Percentiles rank a stretch among this genome's conserved stretches.
Conservation (phyloP, 2,888 invertebrate genomes). For the Phlogophora meticulosa region DNA sequence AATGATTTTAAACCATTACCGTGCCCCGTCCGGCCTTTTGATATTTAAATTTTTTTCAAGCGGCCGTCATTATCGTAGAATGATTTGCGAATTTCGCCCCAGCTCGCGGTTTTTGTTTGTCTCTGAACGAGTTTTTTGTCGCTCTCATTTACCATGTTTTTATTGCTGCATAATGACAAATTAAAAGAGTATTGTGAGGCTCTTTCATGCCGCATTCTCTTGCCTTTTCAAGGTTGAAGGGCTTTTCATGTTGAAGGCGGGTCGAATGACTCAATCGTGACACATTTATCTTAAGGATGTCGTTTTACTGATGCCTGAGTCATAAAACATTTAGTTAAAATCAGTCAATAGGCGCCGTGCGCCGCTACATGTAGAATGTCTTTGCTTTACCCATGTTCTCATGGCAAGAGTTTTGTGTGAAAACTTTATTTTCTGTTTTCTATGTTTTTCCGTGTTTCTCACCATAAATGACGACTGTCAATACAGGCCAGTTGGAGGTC, state of each 20-base stretch:
- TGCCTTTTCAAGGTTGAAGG: conserved; percentile 81
- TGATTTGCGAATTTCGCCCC: conserved; percentile 91
- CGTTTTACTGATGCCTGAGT: conserved; percentile 35
- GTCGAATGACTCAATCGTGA: conserved; percentile 79
- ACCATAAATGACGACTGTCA: conserved; percentile 53
- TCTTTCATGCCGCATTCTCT: conserved; percentile 87
- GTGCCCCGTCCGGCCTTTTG: conserved; percentile 90
- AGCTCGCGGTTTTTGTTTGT: conserved; percentile 88
- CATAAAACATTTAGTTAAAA: conserved; percentile 47
- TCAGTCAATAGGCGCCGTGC: conserved; percentile 41
- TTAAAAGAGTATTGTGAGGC: conserved; percentile 89
- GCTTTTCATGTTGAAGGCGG: conserved; percentile 73
- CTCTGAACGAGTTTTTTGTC: conserved; percentile 89
- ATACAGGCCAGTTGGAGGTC: conserved; percentile 43
- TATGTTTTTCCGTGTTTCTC: conserved; percentile 53
- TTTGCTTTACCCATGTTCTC: conserved; percentile 28
- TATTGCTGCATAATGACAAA: conserved; percentile 90
- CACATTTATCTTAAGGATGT: conserved; percentile 57
- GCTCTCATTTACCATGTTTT: conserved; percentile 90
- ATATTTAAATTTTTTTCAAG: conserved; percentile 91
- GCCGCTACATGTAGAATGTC: conserved; percentile 20
- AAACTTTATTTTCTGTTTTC: conserved; percentile 53
- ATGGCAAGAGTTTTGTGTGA: conserved; percentile 27
- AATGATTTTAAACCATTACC: conserved; percentile 91
- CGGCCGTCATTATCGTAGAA: conserved; percentile 89